Conservation (phyloP, 1,140 invertebrate genomes). For the Andricus grossulariae region DNA sequence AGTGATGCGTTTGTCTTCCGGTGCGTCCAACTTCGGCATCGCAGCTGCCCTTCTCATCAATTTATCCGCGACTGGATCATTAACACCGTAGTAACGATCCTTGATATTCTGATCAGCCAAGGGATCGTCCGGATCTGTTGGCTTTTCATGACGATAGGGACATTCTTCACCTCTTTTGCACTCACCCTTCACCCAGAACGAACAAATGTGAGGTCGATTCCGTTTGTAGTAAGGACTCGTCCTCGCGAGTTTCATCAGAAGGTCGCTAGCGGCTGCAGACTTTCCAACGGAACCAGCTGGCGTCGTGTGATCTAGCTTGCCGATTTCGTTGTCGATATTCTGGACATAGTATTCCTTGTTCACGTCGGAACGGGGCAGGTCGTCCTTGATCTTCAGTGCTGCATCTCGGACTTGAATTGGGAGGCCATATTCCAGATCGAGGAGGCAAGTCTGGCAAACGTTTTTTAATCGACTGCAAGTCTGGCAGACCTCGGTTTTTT, state of each 20-base stretch:
- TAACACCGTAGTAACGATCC: constrained; percentile 98
- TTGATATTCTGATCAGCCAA: constrained; percentile 99
- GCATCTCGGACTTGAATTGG: constrained; percentile 97
- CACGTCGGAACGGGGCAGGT: constrained; percentile 97
- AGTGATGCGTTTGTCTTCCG: constrained; percentile 97
- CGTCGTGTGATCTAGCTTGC: constrained; percentile 78
- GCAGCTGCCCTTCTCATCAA: constrained; percentile 93
- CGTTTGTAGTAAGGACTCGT: constrained; percentile 99
- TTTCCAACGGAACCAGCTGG: constrained; percentile 82
- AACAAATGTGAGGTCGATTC: constrained; percentile 99
- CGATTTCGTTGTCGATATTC: constrained; percentile 90
- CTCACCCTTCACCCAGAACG: constrained; percentile 99
- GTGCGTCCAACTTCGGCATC: constrained; percentile 95
- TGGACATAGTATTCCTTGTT: constrained; percentile 99
- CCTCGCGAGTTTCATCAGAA: constrained; percentile 95
- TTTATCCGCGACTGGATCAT: constrained; percentile 99
- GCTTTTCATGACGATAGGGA: constrained; percentile 99
- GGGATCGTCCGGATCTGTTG: constrained; percentile 99
- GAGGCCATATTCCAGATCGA: constrained; percentile 98
- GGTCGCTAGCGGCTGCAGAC: constrained; percentile 88
- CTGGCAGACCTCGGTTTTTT: constrained; percentile 99
- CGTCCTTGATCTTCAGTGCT: constrained; percentile 95
- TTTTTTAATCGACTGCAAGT: constrained; percentile 99
- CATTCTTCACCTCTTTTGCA: constrained; percentile 99
- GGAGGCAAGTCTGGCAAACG: constrained; percentile 98